Evolutionary conservation across 2,888 invertebrate genomes (phyloP), one percentile per base, ranked within the genome.

Genomic region (Teinopalpus imperialis): DNA sequence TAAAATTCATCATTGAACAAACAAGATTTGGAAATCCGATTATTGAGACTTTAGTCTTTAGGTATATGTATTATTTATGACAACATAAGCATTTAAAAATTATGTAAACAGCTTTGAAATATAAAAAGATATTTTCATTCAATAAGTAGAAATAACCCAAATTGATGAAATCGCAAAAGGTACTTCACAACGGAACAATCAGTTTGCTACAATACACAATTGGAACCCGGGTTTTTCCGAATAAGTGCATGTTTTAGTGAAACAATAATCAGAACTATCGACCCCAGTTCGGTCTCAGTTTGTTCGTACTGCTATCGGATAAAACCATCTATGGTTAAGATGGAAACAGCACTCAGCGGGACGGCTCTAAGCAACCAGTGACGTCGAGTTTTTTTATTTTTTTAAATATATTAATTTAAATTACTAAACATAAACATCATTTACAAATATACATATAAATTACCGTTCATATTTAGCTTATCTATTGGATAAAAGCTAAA

Each of bases 301-400:
- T 63, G 69, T 57, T 64, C 66, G 53, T 61, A 59, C 61, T 58
- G 44, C 59, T 69, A 61, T 66, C 66, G 66, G 80, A 81, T 86
- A 86, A 85, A 82, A 82, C 85, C 85, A 78, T 77, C 75, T 74
- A 77, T 80, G 85, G 81, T 77, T 82, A 85, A 85, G 81, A 77
- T 74, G 77, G 69, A 71, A 70, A 73, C 70, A 74, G 85, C 85
- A 86, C 83, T 87, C 81, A 81, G 65, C 59, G 52, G 70, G 74
- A 72, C 20, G 54, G 54, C 2, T 1, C 57, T 63, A 69, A 68
- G 64, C 66, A 49, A 53, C 7, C 60, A 37, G 18, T 39, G 26
- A 12, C 50, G n/a, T n/a, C n/a, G n/a, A 21, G 48, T 21, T 13
- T 1, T 16, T n/a, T 2, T 3, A 13, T 14, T 3, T 13, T 2